Evolutionary conservation across 2,797 vertebrate species (phyloP), one percentile per base, ranked within the genome.

Genomic region (Phrynocephalus forsythii): DNA sequence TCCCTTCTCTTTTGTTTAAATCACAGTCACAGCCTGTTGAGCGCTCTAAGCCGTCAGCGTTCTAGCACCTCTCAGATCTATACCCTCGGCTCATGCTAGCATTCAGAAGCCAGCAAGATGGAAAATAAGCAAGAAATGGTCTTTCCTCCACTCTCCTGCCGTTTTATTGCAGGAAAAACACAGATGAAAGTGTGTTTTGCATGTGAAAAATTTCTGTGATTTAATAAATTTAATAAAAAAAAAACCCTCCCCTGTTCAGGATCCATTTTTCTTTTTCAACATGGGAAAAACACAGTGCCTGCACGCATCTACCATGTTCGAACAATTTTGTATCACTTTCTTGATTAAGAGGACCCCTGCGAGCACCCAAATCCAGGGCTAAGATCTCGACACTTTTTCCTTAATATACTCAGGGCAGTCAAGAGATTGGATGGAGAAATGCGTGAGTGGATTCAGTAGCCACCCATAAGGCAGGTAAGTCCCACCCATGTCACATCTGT

Each of bases 321-420:
- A 7, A 26, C 0, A 11, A 0, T 0, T 2, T 1, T 4, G 15
- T 5, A 0, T 56, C 7, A 79, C 20, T 22, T 18, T 18, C 0
- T 1, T 28, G 71, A 82, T 81, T 28, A 67, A 7, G 24, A 44
- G 67, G 71, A n/a, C 5, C 26, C 30, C 1, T 33, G 52, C 6
- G 52, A 11, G 8, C 52, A 2, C 16, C 15, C 56, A 38, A 2
- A 30, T 56, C 52, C 52, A 56, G 9, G 52, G 15, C 52, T 56
- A 13, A 56, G 52, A 56, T 56, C 52, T 56, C 13, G 13, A 56
- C 11, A 6, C 52, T 52, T 52, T 52, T 52, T 52, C 5, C 1
- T 8, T 52, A 52, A 52, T 3, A 52, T 52, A 52, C 52, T 52
- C 66, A 68, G 66, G 24, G 15, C 22, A 22, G 24, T 6, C 18